phyloP scores from a whole-genome alignment of 2,888 invertebrate species.

The Pyrocoelia pectoralis region DNA sequence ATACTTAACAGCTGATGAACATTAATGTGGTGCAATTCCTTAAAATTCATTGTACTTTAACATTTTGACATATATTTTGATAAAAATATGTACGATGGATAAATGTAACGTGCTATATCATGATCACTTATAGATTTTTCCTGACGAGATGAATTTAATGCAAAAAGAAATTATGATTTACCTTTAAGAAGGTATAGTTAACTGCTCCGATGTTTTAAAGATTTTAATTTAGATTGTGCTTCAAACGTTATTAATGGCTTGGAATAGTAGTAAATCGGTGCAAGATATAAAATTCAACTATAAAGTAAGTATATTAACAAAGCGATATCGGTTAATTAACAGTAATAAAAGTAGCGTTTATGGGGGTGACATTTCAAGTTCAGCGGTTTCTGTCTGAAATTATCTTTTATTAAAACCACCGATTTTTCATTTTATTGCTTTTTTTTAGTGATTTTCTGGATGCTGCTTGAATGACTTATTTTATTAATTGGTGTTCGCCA shows the following conservation, averaged over 20 bases:
- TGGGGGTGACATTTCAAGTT: not conserved
- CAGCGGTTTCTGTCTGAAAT: too few species aligned
- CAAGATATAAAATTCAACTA: slow-evolving; percentile 1
- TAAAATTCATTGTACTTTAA: too few species aligned
- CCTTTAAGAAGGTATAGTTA: not conserved
- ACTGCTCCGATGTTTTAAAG: not conserved
- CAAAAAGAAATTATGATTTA: not conserved
- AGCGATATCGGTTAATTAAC: not conserved
- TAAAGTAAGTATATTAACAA: slow-evolving; percentile 1
- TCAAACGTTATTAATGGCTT: not conserved
- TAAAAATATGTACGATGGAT: too few species aligned
- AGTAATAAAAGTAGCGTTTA: not conserved
- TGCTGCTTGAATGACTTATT: too few species aligned
- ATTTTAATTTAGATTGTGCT: not conserved
- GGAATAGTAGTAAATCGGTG: not conserved
- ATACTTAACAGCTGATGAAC: too few species aligned
- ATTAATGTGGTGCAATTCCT: too few species aligned
- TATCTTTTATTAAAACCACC: not conserved
- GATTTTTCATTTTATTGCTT: not conserved
- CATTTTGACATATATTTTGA: too few species aligned
- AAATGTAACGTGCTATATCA: too few species aligned
- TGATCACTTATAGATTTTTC: too few species aligned
- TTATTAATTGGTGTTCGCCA: too few species aligned
- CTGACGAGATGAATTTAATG: too few species aligned
- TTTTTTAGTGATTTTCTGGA: not conserved